Percentiles rank a stretch among this genome's conserved stretches.
These are phyloP conservation scores for Spisula solida DNA, from an alignment of 2,888 invertebrate genomes.

Conservation along the genomic window DNA sequence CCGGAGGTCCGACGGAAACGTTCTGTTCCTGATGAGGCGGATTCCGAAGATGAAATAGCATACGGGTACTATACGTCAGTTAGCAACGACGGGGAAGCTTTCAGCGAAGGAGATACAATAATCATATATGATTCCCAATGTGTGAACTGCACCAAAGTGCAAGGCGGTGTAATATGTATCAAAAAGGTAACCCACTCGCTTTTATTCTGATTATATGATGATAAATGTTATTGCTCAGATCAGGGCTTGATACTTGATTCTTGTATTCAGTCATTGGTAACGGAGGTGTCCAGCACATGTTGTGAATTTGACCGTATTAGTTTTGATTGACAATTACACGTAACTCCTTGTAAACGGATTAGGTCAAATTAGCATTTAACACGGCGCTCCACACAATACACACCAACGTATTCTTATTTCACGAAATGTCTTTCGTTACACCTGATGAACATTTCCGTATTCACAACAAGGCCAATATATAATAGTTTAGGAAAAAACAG, in stretches of 20 bases:
- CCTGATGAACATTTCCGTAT: no score
- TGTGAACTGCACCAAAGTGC: neutral
- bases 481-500: no score
- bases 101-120: neutral
- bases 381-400: no score
- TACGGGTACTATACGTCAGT: neutral
- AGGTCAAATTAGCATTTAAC: neutral
- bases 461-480: no score
- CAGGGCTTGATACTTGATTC: no score
- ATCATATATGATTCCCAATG: slow-evolving; percentile 1
- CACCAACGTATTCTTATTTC: no score
- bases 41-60: neutral
- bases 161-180: neutral
- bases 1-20: neutral
- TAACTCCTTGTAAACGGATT: neutral
- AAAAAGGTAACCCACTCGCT: neutral
- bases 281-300: no score
- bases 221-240: no score
- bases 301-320: no score
- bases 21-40: neutral
- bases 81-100: neutral
- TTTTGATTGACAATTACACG: no score
- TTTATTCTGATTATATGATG: neutral
- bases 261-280: no score
- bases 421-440: no score